Base-by-base conservation (phyloP, 2,113 vertebrate genomes). In the Protobothrops flavoviridis region DNA sequence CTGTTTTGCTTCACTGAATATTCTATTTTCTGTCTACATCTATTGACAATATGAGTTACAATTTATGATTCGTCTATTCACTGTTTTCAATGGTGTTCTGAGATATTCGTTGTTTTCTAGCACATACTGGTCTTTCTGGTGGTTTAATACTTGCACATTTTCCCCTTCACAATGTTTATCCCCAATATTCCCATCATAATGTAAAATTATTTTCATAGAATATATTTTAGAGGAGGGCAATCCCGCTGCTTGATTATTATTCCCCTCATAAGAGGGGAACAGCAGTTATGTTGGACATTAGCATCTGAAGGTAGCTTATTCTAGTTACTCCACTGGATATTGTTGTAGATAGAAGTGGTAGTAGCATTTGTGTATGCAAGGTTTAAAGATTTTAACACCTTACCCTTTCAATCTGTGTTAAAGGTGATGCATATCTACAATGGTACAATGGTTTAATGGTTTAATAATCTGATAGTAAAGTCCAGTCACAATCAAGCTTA, bases 1-100 rank as follows among this genome's bases (percentile, higher is more conserved):
- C 86, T 89, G 24, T 53, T 93, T 87, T 94, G 85, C 94, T 94
- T 24, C 88, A 87, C 52, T 74, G 94, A 97, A 81, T 91, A 94
- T 20, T n/a, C 0, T 1, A 93, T 90, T 93, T 95, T 20, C 64
- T 56, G 0, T 43, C 88, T 96, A 97, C 56, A 33, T 92, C 88
- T 93, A 8, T 55, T 4, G 45, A 92, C 94, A 94, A 3, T 5
- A 52, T 92, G 33, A 55, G 20, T 3, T 64, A 43, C 50, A 94
- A 90, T 0, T 91, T 92, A 90, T n/a, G 29, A 94, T 53, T 94
- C 45, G 93, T 57, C 4, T 43, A 94, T 8, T 57, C 29, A 26
- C 6, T 89, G 29, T 88, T 94, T 94, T 50, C 50, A 57, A 33
- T 86, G 93, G 61, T 29, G 39, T 61, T 50, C 21, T 90, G 21